Percentiles rank a stretch among this genome's conserved stretches.
Evolutionary conservation across 2,888 invertebrate species (phyloP).

Genomic region (Drosophila pseudotakahashii): DNA sequence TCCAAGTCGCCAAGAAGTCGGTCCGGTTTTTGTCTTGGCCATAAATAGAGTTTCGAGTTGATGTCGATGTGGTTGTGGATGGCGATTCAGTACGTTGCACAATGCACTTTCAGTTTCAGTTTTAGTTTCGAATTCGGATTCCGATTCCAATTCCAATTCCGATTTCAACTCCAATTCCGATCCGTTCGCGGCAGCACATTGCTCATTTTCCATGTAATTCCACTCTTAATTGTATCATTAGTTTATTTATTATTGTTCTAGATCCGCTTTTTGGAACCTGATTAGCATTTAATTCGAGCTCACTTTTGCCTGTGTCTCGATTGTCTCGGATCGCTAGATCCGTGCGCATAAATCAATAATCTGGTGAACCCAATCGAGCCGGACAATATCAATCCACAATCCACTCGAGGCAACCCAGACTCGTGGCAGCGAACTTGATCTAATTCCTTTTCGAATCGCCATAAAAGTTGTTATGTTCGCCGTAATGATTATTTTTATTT

Average conservation of each 20-base stretch:
- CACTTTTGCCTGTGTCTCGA: conserved; percentile 40
- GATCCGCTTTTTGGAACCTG: conserved; percentile 64
- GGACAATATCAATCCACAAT: conserved; percentile 11
- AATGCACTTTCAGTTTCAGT: conserved; percentile 68
- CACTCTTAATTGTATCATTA: conserved; percentile 63
- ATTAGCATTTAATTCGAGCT: conserved; percentile 69
- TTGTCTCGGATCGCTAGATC: conserved; percentile 35
- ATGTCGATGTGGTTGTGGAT: conserved; percentile 39
- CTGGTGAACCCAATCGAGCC: conserved; percentile 45
- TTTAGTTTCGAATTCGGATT: conserved; percentile 29
- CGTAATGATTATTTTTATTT: conserved; percentile 11
- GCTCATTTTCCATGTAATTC: conserved; percentile 37
- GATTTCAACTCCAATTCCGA: conserved; percentile 26
- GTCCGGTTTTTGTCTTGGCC: conserved; percentile 72
- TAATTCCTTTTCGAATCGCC: conserved; percentile 54
- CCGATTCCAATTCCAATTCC: conserved; percentile 32
- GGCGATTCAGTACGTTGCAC: conserved; percentile 66
- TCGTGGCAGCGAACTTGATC: conserved; percentile 66
- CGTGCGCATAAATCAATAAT: conserved; percentile 74
- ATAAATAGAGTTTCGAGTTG: conserved; percentile 67
- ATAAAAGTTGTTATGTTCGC: conserved; percentile 50
- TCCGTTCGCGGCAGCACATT: conserved; percentile 29
- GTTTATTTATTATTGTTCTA: conserved; percentile 40
- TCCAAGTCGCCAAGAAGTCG: conserved; percentile 62
- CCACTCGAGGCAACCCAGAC: conserved; percentile 37